Base-by-base conservation (phyloP, 2,113 vertebrate genomes). In the Turdus rufiventris region DNA sequence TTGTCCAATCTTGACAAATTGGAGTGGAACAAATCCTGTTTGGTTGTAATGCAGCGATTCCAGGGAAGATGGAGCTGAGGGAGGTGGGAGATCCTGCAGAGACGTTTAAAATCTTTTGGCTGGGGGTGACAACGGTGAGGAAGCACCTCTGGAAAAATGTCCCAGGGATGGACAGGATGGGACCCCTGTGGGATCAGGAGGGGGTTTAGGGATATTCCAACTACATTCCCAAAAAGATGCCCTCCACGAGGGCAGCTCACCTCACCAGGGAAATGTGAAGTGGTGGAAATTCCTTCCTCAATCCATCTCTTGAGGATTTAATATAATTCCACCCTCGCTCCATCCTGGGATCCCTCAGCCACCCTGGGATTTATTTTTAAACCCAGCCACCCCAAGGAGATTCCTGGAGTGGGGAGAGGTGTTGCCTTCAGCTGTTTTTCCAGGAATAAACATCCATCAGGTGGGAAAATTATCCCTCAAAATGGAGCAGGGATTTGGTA, bases 1-100 rank as follows among this genome's bases (percentile, higher is more conserved):
- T 93, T 36, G 80, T 91, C 93, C 96, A 87, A 77, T 97, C 96
- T 77, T 94, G 94, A 95, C 93, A 97, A 91, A 97, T 77, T 79
- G 88, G 33, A 93, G 89, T 82, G 96, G 94, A 97, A 96, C 95
- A 97, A 97, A 98, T 97, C 96, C 97, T 88, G 85, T 97, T 98
- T 96, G 94, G 93, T 73, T 33, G 96, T 50, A 86, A 86, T 6
- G 26, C 93, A 43, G 94, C 14, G 38, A 97, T 96, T 94, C 33
- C 33, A 81, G 88, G 72, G 93, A 70, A 94, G 97, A 94, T 85
- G 95, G 89, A 61, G 70, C 31, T 3, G 1, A 51, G 45, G 79
- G 34, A 72, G 34, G 18, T 9, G 38, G 36, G 93, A 86, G 78
- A 53, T 87, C 65, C 72, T 2, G 4, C 1, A 0, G 67, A 34